Evolutionary conservation across 2,888 invertebrate species (phyloP).

Genomic region (Tenthredo notha): DNA sequence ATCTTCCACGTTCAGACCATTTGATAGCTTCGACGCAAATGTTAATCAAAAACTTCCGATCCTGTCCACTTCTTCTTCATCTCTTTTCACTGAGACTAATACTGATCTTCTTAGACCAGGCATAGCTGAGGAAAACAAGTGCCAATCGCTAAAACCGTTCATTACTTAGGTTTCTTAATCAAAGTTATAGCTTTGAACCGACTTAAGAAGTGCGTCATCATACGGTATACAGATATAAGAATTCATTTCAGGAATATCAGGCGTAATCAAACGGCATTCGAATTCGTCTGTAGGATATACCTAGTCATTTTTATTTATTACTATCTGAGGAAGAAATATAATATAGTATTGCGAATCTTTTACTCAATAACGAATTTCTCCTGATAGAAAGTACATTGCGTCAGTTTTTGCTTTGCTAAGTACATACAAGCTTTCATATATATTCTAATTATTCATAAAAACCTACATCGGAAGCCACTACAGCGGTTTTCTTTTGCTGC

Average conservation of each 20-base stretch:
- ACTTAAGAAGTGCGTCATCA: neutral
- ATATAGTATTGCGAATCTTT: neutral
- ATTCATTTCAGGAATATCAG: neutral
- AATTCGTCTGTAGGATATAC: neutral
- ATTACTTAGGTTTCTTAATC: neutral
- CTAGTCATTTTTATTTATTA: neutral
- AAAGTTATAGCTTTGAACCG: neutral
- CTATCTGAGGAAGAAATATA: neutral
- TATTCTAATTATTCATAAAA: slow-evolving; percentile 12
- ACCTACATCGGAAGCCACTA: neutral
- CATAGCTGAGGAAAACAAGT: neutral
- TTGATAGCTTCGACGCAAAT: neutral
- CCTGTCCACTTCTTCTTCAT: neutral
- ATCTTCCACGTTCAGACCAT: neutral
- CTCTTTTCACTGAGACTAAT: neutral
- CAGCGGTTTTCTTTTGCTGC: neutral
- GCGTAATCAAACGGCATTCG: neutral
- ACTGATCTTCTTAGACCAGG: neutral
- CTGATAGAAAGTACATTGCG: neutral
- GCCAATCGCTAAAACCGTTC: neutral
- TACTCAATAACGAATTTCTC: neutral
- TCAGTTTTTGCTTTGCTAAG: neutral
- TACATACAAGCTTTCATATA: neutral
- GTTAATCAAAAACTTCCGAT: neutral
- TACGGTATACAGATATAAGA: neutral